A percentile compares a stretch with the other conserved stretches of the same genome.
These are phyloP conservation scores for Euura lappo DNA, from an alignment of 1,140 invertebrate species.

Conservation along the genomic window DNA sequence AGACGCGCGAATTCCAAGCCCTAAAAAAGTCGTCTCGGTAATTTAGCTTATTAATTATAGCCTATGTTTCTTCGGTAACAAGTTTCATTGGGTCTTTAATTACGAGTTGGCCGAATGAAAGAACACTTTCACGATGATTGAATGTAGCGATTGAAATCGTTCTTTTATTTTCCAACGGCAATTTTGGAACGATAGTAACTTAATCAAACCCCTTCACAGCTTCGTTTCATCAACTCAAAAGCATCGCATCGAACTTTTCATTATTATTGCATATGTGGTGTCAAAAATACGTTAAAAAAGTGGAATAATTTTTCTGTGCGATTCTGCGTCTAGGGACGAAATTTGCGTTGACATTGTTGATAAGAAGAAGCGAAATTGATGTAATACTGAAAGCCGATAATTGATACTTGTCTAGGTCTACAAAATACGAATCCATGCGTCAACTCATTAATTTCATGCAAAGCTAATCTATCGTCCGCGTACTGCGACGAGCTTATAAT, in stretches of 20 bases:
- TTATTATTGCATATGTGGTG: no score
- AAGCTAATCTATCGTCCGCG: not conserved
- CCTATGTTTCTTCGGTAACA: not conserved
- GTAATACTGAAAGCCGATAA: no score
- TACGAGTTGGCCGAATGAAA: not conserved
- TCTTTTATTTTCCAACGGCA: not conserved
- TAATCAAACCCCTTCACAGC: no score
- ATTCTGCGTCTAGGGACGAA: no score
- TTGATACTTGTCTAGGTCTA: no score
- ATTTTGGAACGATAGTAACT: no score
- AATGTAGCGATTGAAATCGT: not conserved
- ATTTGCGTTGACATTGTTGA: no score
- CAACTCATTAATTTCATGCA: not conserved
- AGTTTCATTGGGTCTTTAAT: not conserved
- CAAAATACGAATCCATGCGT: not conserved
- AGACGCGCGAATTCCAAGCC: not conserved
- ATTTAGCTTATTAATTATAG: not conserved
- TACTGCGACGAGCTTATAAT: not conserved
- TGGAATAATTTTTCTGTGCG: no score
- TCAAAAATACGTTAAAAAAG: no score
- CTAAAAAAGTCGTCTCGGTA: not conserved
- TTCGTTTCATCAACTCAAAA: no score
- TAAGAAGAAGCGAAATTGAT: no score
- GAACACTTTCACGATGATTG: not conserved
- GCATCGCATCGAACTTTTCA: no score